Evolutionary conservation across 2,113 vertebrate species (phyloP).

Genomic region (Dipodomys merriami): DNA sequence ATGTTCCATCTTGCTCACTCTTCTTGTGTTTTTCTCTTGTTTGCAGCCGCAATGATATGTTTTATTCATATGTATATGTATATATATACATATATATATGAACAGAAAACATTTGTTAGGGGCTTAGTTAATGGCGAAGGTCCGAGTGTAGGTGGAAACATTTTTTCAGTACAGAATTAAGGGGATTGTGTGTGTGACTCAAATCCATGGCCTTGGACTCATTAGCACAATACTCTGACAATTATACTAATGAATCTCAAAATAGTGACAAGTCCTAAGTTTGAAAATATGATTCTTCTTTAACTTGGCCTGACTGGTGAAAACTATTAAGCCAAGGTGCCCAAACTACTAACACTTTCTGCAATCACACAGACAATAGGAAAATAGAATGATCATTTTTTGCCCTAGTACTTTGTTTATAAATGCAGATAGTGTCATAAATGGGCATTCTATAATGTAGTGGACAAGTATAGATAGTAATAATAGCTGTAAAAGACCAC

Average conservation of each 20-base stretch:
- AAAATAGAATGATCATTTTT: conserved; percentile 45
- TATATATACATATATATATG: no score
- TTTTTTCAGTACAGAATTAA: conserved; percentile 57
- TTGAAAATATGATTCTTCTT: conserved; percentile 51
- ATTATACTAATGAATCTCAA: conserved; percentile 69
- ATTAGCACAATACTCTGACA: conserved; percentile 64
- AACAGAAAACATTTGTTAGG: background rate
- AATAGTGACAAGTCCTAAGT: conserved; percentile 66
- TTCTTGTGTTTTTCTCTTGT: background rate
- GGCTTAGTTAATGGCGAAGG: conserved; percentile 43
- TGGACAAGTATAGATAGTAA: background rate
- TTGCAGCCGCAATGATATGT: background rate
- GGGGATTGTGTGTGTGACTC: conserved; percentile 41
- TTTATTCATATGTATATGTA: no score
- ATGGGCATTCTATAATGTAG: conserved; percentile 5
- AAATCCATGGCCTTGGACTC: conserved; percentile 46
- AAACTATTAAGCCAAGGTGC: conserved; percentile 56
- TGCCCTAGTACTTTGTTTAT: background rate
- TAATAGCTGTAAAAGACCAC: conserved; percentile 21
- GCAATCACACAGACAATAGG: conserved; percentile 57
- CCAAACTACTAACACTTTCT: conserved; percentile 57
- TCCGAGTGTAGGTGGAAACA: conserved; percentile 33
- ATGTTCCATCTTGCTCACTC: background rate
- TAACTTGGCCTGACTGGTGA: conserved; percentile 46
- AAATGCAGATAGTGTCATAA: conserved; percentile 14